Base-by-base conservation (phyloP, 2,888 invertebrate species). In the Julus scanicus region DNA sequence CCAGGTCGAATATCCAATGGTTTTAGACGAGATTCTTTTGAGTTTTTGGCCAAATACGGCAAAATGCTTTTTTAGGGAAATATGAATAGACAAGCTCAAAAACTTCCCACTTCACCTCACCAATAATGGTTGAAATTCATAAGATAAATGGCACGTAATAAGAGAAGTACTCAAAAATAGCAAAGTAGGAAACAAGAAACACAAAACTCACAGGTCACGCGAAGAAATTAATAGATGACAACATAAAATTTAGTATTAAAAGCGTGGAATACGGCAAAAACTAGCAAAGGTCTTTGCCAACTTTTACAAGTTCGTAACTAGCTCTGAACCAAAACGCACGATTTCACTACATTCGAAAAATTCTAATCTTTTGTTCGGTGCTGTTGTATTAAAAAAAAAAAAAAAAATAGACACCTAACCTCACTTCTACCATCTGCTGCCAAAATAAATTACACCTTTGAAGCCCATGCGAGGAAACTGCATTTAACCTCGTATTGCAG, bases 131-230 rank as follows among this genome's bases (percentile, higher is more conserved):
- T 37, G 48, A 85, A 85, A 48, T 85, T 85, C 85, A 13, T 85
- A 44, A 48, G 49, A 85, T 49, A 85, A 85, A 85, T 85, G 85
- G 85, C 85, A 85, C 85, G 49, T 85, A 49, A 44, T 44, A 49
- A n/a, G n/a, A 48, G 48, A 85, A 85, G 44, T 44, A 40, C 20
- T 44, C 49, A n/a, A 49, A 44, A 40, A 13, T 49, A 85, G 49
- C 44, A 20, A 85, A 85, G 48, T 48, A 29, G 44, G 49, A 85
- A 85, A 85, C 85, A 85, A 71, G 29, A 85, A 37, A 80, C 80
- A 80, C 71, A n/a, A 80, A 80, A 80, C 80, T 37, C 80, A 80
- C 80, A 80, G 80, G 29, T 80, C 80, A 80, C 37, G 80, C 80
- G 37, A 80, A 29, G 80, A 80, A 80, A 37, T 80, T 13, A 37